A percentile compares a stretch with the other conserved stretches of the same genome.
Evolutionary conservation across 2,888 invertebrate genomes (phyloP).

Genomic region (Brachyptera risi): DNA sequence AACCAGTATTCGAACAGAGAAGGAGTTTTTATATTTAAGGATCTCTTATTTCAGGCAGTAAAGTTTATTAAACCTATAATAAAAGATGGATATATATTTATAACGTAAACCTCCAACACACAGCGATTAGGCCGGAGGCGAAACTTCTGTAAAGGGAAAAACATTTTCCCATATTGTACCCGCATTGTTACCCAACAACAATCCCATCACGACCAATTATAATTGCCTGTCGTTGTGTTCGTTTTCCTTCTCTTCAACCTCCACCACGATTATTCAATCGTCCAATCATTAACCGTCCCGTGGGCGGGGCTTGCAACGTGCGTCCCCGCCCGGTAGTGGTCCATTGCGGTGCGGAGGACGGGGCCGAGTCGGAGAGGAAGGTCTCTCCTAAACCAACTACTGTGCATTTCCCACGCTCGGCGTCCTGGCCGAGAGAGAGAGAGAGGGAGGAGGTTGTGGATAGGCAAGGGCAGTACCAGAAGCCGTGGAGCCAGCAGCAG

Average conservation of each 20-base stretch:
- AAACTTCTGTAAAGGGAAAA: constrained; percentile 12
- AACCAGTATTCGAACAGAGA: not conserved
- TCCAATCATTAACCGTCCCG: constrained; percentile 33
- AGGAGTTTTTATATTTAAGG: not conserved
- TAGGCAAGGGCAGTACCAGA: constrained; percentile 16
- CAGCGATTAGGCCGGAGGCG: constrained; percentile 3
- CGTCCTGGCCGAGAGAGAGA: constrained; percentile 46
- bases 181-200: constrained; percentile 21
- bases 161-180: constrained; percentile 28
- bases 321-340: constrained; percentile 40
- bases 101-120: not conserved
- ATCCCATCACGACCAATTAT: constrained; percentile 29
- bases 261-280: constrained; percentile 34
- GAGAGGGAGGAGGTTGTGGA: constrained; percentile 17
- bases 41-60: constrained; percentile 17
- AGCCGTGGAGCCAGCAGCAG: constrained; percentile 13
- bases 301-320: constrained; percentile 28
- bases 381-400: constrained; percentile 50
- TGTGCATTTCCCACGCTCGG: constrained; percentile 61
- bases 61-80: constrained; percentile 22
- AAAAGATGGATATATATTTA: constrained; percentile 1
- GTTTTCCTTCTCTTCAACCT: constrained; percentile 19
- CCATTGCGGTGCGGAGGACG: constrained; percentile 41
- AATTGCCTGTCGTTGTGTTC: constrained; percentile 24
- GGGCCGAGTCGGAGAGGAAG: constrained; percentile 42